Evolutionary conservation across 2,113 vertebrate species (phyloP).

Genomic region (Pelusios castaneus): DNA sequence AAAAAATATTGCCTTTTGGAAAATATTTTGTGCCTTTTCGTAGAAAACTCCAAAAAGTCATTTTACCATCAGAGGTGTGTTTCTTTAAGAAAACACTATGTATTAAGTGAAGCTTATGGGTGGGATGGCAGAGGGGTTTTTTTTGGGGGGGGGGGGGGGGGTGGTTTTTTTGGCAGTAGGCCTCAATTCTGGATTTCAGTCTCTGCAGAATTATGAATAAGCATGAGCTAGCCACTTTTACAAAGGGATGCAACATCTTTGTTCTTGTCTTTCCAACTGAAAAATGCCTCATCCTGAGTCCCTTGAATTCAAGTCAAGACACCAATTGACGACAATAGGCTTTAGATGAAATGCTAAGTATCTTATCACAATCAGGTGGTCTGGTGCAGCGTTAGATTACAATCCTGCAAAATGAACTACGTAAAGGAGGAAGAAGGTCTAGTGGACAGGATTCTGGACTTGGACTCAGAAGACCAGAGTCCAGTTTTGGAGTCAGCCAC

Average conservation of each 20-base stretch:
- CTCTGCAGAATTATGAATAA: not conserved
- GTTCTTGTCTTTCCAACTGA: not conserved
- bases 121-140: not conserved
- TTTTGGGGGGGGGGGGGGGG: too few species aligned
- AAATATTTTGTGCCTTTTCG: not conserved
- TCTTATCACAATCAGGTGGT: not conserved
- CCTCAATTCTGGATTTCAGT: not conserved
- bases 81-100: not conserved
- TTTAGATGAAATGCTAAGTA: not conserved
- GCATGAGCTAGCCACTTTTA: not conserved
- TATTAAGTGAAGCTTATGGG: not conserved
- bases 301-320: not conserved
- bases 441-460: not conserved
- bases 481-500: not conserved
- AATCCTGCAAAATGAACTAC: not conserved
- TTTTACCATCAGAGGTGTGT: not conserved
- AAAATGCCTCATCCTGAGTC: not conserved
- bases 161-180: too few species aligned
- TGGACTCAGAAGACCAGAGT: not conserved
- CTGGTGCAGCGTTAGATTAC: not conserved
- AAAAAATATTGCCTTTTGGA: not conserved
- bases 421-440: not conserved
- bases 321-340: not conserved
- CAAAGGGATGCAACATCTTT: not conserved
- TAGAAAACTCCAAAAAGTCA: not conserved